Percentiles rank a stretch among this genome's conserved stretches.
Conservation (phyloP, 2,113 vertebrate genomes). For the Phaethon lepturus region DNA sequence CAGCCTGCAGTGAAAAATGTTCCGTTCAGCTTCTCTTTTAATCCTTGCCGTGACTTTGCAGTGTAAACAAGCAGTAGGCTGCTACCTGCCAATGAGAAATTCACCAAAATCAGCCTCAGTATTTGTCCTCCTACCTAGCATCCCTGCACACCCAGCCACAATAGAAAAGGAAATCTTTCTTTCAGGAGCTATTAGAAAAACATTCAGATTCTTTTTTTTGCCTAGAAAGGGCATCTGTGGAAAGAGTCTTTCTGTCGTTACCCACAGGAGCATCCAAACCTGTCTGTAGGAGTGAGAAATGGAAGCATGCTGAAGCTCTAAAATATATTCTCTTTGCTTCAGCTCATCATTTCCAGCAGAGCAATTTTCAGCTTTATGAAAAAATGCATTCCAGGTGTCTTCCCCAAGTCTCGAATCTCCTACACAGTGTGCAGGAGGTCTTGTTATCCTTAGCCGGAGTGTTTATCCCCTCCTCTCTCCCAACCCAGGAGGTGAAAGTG, state of each 20-base stretch:
- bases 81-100: background rate
- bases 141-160: background rate
- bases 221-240: background rate
- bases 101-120: background rate
- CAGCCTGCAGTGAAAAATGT: background rate
- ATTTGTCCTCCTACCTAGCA: background rate
- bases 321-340: background rate
- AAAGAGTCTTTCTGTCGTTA: background rate
- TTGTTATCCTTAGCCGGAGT: background rate
- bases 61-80: background rate
- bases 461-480: background rate
- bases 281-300: background rate
- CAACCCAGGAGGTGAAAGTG: background rate
- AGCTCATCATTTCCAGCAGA: background rate
- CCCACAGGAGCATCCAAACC: background rate
- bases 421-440: background rate
- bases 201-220: background rate
- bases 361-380: background rate
- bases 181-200: background rate
- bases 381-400: background rate
- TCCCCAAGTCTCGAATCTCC: background rate
- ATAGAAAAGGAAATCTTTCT: background rate
- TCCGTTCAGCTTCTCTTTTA: background rate
- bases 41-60: background rate
- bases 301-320: background rate